Evolutionary conservation across 2,797 vertebrate species (phyloP).

Genomic region (Anableps anableps): DNA sequence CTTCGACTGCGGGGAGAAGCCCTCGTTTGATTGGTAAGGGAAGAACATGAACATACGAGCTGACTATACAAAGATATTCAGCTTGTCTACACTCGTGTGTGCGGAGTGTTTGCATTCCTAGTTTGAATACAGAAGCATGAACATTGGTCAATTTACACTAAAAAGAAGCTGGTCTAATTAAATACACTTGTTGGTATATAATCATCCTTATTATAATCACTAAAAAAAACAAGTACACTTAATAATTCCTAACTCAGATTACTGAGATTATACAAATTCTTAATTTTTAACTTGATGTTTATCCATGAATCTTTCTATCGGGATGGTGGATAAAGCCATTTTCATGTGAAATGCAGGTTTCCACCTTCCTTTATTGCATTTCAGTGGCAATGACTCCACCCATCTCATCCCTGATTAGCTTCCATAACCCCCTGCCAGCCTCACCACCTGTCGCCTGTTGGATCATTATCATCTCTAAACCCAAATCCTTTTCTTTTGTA

Average conservation of each 20-base stretch:
- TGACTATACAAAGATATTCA: not conserved
- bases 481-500: constrained; percentile 26
- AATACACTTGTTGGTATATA: not conserved
- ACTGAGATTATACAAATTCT: not conserved
- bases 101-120: not conserved
- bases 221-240: not conserved
- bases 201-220: not conserved
- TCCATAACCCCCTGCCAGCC: constrained; percentile 13
- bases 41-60: not conserved
- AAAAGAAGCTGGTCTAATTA: not conserved
- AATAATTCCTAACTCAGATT: not conserved
- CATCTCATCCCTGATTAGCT: constrained; percentile 26
- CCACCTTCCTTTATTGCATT: not conserved
- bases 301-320: not conserved
- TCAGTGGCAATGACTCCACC: not conserved
- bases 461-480: constrained; percentile 28
- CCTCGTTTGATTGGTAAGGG: constrained; percentile 93
- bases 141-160: not conserved
- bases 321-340: not conserved
- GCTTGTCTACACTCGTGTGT: not conserved
- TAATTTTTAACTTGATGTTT: not conserved
- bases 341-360: constrained; percentile 18
- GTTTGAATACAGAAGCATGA: not conserved
- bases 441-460: constrained; percentile 30
- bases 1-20: constrained; percentile 97